Evolutionary conservation across 2,888 invertebrate species (phyloP).

Genomic region (Machimus rusticus): DNA sequence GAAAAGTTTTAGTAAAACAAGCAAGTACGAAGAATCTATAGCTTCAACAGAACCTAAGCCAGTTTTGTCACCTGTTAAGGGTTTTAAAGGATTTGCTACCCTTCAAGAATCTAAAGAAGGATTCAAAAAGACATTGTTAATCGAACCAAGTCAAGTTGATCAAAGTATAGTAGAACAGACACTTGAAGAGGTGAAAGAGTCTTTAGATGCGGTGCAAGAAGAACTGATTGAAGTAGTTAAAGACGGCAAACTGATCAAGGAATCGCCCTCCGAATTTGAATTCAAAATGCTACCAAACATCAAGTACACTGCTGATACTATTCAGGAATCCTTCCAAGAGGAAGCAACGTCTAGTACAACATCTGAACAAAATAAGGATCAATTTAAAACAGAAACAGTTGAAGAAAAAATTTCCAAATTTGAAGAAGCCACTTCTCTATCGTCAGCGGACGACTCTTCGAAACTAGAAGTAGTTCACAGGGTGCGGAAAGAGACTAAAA

Average conservation of each 20-base stretch:
- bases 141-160: slow-evolving; percentile 63
- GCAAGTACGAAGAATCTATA: slow-evolving; percentile 43
- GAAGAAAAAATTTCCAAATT: slow-evolving; percentile 5
- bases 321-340: slow-evolving; percentile 56
- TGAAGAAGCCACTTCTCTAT: slow-evolving; percentile 45
- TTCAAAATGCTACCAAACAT: slow-evolving; percentile 69
- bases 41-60: slow-evolving; percentile 58
- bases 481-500: slow-evolving; percentile 61
- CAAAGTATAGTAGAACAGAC: slow-evolving; percentile 72
- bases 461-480: slow-evolving; percentile 55
- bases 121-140: slow-evolving; percentile 61
- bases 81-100: slow-evolving; percentile 56
- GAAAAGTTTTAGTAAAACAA: slow-evolving; percentile 49
- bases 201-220: slow-evolving; percentile 73
- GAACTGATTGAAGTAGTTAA: slow-evolving; percentile 71
- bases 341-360: slow-evolving; percentile 53
- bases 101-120: slow-evolving; percentile 48
- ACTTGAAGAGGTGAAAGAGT: slow-evolving; percentile 75
- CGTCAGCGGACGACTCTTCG: slow-evolving; percentile 43
- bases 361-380: slow-evolving; percentile 56
- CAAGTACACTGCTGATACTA: slow-evolving; percentile 60
- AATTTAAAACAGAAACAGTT: not conserved
- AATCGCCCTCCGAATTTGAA: slow-evolving; percentile 78
- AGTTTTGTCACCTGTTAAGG: slow-evolving; percentile 63
- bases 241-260: slow-evolving; percentile 72